Evolutionary conservation across 1,140 invertebrate species (phyloP).

Genomic region (Drosophila trapezifrons): DNA sequence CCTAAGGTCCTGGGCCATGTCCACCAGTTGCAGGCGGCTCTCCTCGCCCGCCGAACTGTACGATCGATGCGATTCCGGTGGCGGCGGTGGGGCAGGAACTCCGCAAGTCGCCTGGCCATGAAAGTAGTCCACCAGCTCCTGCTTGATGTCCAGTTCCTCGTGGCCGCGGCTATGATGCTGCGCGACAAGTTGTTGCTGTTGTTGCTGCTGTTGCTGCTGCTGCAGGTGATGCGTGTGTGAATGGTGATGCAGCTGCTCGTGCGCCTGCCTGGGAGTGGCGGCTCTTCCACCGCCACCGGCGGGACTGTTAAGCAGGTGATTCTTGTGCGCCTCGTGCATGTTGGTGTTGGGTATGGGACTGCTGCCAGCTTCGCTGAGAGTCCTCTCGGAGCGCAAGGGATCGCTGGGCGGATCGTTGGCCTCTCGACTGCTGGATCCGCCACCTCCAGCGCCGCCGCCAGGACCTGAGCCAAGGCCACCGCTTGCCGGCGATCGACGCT

Average conservation of each 20-base stretch:
- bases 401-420: slow-evolving; percentile 34
- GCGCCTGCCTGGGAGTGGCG: slow-evolving; percentile 59
- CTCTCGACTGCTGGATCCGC: slow-evolving; percentile 36
- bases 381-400: slow-evolving; percentile 7
- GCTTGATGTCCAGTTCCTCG: slow-evolving; percentile 77
- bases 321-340: slow-evolving; percentile 79
- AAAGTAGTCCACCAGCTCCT: slow-evolving; percentile 78
- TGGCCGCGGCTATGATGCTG: slow-evolving; percentile 33
- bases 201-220: slow-evolving; percentile 34
- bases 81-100: slow-evolving; percentile 48
- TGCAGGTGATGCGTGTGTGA: slow-evolving; percentile 42
- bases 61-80: slow-evolving; percentile 77
- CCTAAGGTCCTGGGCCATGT: slow-evolving; percentile 81
- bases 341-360: slow-evolving; percentile 82
- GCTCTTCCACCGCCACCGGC: slow-evolving; percentile 35
- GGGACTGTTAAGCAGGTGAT: slow-evolving; percentile 64
- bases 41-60: slow-evolving; percentile 80
- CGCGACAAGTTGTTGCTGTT: slow-evolving; percentile 4
- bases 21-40: slow-evolving; percentile 64
- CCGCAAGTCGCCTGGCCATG: slow-evolving; percentile 49
- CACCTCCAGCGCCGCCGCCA: slow-evolving; percentile 28
- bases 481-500: slow-evolving; percentile 58
- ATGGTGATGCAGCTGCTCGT: slow-evolving; percentile 65
- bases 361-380: slow-evolving; percentile 70
- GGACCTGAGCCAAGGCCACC: slow-evolving; percentile 15